Base-by-base conservation (phyloP, 2,113 vertebrate genomes). In the Chaenogobius annularis region DNA sequence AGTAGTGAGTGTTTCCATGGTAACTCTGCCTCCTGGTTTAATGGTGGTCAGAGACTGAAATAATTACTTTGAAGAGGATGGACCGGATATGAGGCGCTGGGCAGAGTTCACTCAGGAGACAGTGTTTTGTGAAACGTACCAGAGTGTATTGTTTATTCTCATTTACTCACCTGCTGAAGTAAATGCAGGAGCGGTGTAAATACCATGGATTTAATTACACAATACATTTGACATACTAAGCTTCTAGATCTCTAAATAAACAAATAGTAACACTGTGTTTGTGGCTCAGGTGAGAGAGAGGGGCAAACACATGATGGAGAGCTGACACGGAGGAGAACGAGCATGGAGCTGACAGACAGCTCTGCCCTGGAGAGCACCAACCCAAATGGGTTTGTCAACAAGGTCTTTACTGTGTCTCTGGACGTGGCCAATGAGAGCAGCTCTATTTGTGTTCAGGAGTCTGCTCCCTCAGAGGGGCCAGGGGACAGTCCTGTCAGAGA, bases 341-440 rank as follows among this genome's bases (percentile, higher is more conserved):
- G 81, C 23, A 97, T 96, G 95, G 96, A 96, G 80, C 89, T 93
- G 70, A 40, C 72, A 56, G 92, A 86, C 74, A 90, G 70, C 80
- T 65, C 68, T 86, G 79, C 17, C 79, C 58, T 72, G 78, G 88
- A 69, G 48, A 92, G 81, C 83, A 91, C 88, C 10, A n/a, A 91
- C 85, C 92, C 94, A 69, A 96, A 95, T 92, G 94, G 95, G 83
- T 96, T 90, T 66, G 86, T 95, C 84, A 95, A 91, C 90, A 93
- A 88, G 79, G 87, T 94, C 75, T 96, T 95, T 89, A 94, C 93
- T 68, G 89, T 88, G 70, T 91, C 92, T 73, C 83, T 71, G 85
- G 83, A 90, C 37, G 86, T 92, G 89, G 92, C 78, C 88, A 94
- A 88, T 83, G 86, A 80, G 84, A 89, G 66, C 19, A 88, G 90